phyloP scores from a whole-genome alignment of 2,797 vertebrate species.

The Chelon labrosus region DNA sequence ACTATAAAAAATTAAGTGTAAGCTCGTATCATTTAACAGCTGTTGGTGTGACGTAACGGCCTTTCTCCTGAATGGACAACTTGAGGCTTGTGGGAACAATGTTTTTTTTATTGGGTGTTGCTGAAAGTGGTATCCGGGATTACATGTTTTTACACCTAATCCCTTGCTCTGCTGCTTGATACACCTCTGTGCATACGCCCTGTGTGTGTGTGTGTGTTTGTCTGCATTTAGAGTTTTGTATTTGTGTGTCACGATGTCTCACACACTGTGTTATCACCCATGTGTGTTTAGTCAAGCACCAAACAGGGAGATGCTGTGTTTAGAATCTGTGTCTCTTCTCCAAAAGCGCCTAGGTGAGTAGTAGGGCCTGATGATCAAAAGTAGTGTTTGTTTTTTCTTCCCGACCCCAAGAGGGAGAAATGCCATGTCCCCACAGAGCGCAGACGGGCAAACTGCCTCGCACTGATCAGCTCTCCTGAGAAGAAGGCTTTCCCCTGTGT shows the following conservation, averaged over 20 bases:
- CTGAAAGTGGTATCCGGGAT: constrained; percentile 73
- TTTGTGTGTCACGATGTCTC: constrained; percentile 48
- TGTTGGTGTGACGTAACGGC: constrained; percentile 79
- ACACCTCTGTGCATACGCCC: constrained; percentile 62
- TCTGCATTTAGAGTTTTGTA: constrained; percentile 40
- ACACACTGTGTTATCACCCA: constrained; percentile 59
- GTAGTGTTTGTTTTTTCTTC: constrained; percentile 84
- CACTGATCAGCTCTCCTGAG: constrained; percentile 92
- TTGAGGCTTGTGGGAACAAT: constrained; percentile 79
- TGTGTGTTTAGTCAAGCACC: constrained; percentile 70
- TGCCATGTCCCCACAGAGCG: constrained; percentile 89
- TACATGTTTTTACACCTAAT: constrained; percentile 73
- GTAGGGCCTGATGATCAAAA: constrained; percentile 88
- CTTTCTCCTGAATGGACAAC: constrained; percentile 71
- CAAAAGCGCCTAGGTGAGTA: constrained; percentile 80
- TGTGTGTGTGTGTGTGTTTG: constrained; percentile 53
- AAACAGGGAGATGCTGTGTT: constrained; percentile 64
- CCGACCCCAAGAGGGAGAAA: constrained; percentile 86
- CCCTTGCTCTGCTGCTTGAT: constrained; percentile 68
- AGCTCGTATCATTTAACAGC: constrained; percentile 84
- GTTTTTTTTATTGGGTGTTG: constrained; percentile 76
- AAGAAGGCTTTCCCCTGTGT: constrained; percentile 73
- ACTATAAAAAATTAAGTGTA: constrained; percentile 86
- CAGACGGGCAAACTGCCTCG: constrained; percentile 87
- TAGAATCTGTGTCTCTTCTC: constrained; percentile 78